These are phyloP conservation scores for Zaprionus ornatus DNA, from an alignment of 1,140 invertebrate species.

Conservation along the genomic window DNA sequence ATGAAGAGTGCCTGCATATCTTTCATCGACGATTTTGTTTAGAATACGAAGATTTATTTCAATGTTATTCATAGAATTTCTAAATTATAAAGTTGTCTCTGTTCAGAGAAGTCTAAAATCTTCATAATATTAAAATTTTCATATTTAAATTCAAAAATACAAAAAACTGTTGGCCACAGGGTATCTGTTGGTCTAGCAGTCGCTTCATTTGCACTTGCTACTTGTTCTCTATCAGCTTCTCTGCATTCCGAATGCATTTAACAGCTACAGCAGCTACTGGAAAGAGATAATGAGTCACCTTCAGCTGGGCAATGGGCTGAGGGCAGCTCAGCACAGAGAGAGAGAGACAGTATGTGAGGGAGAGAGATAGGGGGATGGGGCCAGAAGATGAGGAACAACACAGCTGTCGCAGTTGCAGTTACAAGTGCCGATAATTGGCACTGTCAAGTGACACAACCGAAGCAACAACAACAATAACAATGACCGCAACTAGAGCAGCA, in stretches of 20 bases:
- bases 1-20: too few relatives aligned
- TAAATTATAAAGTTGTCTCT: not conserved
- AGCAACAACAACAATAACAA: slow-evolving; percentile 12
- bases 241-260: slow-evolving; percentile 37
- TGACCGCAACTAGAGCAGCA: slow-evolving; percentile 22
- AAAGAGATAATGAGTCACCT: slow-evolving; percentile 54
- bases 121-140: not conserved
- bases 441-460: slow-evolving; percentile 58
- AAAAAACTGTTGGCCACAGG: not conserved
- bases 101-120: not conserved
- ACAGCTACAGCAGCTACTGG: slow-evolving; percentile 24
- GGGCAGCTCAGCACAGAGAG: slow-evolving; percentile 10
- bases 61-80: too few relatives aligned
- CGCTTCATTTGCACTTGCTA: not conserved
- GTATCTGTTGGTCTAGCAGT: not conserved
- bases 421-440: slow-evolving; percentile 61
- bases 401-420: slow-evolving; percentile 55
- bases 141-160: not conserved
- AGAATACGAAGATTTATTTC: too few relatives aligned
- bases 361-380: not conserved
- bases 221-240: slow-evolving; percentile 36
- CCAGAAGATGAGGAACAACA: slow-evolving; percentile 13
- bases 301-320: slow-evolving; percentile 37
- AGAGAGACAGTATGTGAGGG: not conserved
- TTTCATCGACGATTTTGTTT: too few relatives aligned